These are phyloP conservation scores for Lepidurus couesii DNA, from an alignment of 1,140 invertebrate genomes.

Conservation along the genomic window DNA sequence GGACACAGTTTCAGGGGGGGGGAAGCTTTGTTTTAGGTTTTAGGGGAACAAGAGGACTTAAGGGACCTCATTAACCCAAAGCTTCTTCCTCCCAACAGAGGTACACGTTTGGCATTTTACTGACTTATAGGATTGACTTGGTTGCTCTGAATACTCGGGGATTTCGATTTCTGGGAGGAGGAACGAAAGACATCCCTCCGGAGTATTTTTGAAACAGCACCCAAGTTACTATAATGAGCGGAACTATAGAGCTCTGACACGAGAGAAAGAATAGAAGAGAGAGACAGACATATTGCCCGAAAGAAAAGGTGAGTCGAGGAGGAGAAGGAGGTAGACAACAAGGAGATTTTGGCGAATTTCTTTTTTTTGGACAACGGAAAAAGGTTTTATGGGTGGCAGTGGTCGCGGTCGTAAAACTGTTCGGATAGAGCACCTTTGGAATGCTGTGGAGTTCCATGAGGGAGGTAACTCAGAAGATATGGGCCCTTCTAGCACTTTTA, in stretches of 20 bases:
- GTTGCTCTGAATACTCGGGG: neutral
- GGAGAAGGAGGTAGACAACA: neutral
- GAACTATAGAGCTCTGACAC: neutral
- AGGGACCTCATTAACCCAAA: slow-evolving; percentile 4
- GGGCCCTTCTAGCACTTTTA: neutral
- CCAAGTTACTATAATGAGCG: slow-evolving; percentile 14
- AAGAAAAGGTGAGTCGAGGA: neutral
- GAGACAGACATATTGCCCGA: neutral
- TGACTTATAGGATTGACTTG: neutral
- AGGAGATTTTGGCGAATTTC: neutral
- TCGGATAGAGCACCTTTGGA: neutral
- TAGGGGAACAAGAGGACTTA: neutral
- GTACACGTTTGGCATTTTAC: neutral
- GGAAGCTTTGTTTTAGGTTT: neutral
- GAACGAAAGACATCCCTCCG: neutral
- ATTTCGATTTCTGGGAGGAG: neutral
- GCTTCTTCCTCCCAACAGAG: neutral
- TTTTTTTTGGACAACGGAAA: neutral
- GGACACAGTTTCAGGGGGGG: neutral
- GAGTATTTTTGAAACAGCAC: slow-evolving; percentile 7
- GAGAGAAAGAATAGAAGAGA: neutral
- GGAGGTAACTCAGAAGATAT: neutral
- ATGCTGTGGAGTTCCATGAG: neutral
- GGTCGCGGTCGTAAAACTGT: slow-evolving; percentile 12
- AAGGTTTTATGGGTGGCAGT: slow-evolving; percentile 18